These are phyloP conservation scores for Numenius phaeopus DNA, from an alignment of 2,797 vertebrate species.

Conservation along the genomic window DNA sequence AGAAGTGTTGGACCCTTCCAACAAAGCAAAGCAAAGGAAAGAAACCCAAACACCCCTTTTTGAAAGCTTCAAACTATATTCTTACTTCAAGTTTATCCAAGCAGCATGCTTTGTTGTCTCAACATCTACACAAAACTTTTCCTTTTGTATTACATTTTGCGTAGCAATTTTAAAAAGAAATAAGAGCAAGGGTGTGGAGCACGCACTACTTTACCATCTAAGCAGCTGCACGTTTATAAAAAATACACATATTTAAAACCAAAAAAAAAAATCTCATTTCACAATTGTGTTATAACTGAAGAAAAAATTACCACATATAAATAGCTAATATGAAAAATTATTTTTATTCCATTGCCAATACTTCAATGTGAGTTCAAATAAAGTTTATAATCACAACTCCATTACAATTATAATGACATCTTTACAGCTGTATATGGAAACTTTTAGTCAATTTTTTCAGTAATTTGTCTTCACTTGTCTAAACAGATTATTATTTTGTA, in stretches of 20 bases:
- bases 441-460: background rate
- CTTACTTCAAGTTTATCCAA: background rate
- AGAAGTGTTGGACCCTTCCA: background rate
- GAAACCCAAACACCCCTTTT: background rate
- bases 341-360: background rate
- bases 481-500: background rate
- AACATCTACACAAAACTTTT: background rate
- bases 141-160: background rate
- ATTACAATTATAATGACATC: background rate
- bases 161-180: background rate
- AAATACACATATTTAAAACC: background rate
- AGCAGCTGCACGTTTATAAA: background rate
- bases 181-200: background rate
- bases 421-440: background rate
- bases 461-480: background rate
- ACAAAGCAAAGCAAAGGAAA: background rate
- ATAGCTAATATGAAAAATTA: background rate
- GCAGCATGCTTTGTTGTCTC: background rate
- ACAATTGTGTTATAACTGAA: background rate
- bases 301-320: background rate
- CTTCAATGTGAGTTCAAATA: background rate
- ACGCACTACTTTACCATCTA: background rate
- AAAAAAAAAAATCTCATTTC: background rate
- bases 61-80: background rate
- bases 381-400: background rate